A percentile compares a stretch with the other conserved stretches of the same genome.
Evolutionary conservation across 2,797 vertebrate species (phyloP).

Genomic region (Helarctos malayanus): DNA sequence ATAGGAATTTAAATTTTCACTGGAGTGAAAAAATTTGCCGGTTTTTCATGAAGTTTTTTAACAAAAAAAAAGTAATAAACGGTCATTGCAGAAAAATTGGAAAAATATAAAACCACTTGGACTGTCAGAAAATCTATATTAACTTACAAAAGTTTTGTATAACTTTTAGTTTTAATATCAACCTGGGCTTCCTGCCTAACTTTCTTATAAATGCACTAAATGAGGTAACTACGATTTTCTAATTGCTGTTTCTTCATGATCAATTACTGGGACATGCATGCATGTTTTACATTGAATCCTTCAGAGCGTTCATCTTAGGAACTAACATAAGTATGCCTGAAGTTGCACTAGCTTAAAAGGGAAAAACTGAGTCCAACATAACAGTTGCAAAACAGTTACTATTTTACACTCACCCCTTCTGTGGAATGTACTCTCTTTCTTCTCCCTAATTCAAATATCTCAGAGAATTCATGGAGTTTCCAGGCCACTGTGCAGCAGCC

Average conservation of each 20-base stretch:
- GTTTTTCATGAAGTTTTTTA: neutral
- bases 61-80: neutral
- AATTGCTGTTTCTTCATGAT: constrained; percentile 10
- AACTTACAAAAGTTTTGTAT: neutral
- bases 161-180: neutral
- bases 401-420: neutral
- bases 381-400: neutral
- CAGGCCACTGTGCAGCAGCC: neutral
- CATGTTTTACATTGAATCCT: neutral
- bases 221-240: neutral
- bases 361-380: neutral
- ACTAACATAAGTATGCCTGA: neutral
- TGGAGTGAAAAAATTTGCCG: neutral
- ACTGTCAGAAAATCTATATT: neutral
- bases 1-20: neutral
- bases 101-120: neutral
- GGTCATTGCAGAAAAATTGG: neutral
- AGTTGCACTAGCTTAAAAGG: neutral
- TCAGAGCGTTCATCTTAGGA: neutral
- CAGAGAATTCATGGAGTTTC: neutral
- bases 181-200: neutral
- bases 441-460: neutral
- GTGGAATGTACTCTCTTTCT: neutral
- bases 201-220: neutral
- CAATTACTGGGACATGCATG: neutral